Percentiles rank a stretch among this genome's conserved stretches.
phyloP scores from a whole-genome alignment of 2,888 invertebrate species.

The Lithophane socia region DNA sequence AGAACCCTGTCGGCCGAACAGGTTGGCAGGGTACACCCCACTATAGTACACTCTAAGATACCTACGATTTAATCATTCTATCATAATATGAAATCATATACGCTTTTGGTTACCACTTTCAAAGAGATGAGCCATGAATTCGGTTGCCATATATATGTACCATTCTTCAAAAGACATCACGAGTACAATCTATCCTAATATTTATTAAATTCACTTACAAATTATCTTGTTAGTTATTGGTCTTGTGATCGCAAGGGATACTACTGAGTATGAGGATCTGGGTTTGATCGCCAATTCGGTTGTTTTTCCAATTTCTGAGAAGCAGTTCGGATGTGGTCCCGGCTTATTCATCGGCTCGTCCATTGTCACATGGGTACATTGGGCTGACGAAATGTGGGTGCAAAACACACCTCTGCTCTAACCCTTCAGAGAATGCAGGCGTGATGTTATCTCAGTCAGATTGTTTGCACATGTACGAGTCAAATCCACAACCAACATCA shows the following conservation, averaged over 20 bases:
- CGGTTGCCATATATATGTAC: not conserved
- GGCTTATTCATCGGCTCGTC: not conserved
- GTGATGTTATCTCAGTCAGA: not conserved
- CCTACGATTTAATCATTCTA: constrained; percentile 17
- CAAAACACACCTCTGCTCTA: not conserved
- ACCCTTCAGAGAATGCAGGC: too few relatives aligned
- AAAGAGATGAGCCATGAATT: not conserved
- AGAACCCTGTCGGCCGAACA: constrained; percentile 42
- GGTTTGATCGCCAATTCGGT: not conserved
- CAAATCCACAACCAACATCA: not conserved
- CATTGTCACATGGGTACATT: not conserved
- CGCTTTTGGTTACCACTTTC: not conserved
- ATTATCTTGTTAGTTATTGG: not conserved
- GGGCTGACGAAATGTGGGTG: not conserved
- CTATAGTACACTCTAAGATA: not conserved
- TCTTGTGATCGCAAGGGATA: not conserved
- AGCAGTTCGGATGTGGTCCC: not conserved
- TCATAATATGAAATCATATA: not conserved
- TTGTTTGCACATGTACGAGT: not conserved
- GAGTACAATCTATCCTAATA: not conserved
- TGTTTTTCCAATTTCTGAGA: not conserved
- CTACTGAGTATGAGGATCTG: not conserved
- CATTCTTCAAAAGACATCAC: not conserved
- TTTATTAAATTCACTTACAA: too few relatives aligned
- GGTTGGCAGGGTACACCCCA: constrained; percentile 33